phyloP scores from a whole-genome alignment of 2,113 vertebrate species.

The Pelusios castaneus region DNA sequence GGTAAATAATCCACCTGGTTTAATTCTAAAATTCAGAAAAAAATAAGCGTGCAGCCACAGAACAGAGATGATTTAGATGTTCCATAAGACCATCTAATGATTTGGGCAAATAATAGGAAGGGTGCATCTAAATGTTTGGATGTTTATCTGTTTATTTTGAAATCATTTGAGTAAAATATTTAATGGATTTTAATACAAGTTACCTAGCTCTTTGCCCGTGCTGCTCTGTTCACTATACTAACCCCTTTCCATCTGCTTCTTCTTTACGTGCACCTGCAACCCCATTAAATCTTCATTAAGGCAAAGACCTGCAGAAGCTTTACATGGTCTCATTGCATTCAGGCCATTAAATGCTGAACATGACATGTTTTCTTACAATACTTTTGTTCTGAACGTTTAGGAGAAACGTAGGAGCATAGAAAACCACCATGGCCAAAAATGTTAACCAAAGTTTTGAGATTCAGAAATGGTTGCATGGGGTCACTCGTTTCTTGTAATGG shows the following conservation, averaged over 20 bases:
- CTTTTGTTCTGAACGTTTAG: neutral
- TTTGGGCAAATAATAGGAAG: neutral
- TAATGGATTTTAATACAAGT: neutral
- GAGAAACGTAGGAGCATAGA: neutral
- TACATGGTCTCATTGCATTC: neutral
- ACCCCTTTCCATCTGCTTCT: neutral
- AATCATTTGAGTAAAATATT: neutral
- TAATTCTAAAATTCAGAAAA: neutral
- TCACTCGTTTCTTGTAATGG: neutral
- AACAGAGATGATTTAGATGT: neutral
- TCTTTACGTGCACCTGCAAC: slow-evolving; percentile 31
- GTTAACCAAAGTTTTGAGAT: neutral
- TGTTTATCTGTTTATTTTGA: neutral
- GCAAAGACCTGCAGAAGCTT: slow-evolving; percentile 17
- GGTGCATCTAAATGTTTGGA: neutral
- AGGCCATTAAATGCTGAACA: neutral
- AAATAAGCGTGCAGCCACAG: neutral
- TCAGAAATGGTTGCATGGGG: neutral
- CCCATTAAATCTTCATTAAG: slow-evolving; percentile 37
- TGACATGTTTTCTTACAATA: neutral
- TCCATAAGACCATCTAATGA: neutral
- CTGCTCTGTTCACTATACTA: slow-evolving; percentile 10
- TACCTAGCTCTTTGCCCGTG: neutral
- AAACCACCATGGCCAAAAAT: fast-evolving
- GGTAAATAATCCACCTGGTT: neutral